Conservation (phyloP, 2,888 invertebrate species). For the Azorinus chamasolen region DNA sequence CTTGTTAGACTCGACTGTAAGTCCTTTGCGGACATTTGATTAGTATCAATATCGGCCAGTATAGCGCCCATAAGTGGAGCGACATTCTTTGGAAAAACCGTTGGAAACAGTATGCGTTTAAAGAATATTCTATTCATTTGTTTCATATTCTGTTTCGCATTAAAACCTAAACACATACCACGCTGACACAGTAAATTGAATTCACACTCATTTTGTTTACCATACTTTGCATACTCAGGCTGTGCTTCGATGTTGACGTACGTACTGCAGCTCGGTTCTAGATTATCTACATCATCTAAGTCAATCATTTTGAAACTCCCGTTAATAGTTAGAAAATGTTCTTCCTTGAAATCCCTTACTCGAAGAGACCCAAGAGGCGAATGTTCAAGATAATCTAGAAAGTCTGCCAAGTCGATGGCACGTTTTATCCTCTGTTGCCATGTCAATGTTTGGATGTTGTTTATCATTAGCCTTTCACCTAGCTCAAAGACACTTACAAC, state of each 20-base stretch:
- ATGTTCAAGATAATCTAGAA: conserved; percentile 79
- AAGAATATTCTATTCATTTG: conserved; percentile 78
- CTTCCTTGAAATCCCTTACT: conserved; percentile 83
- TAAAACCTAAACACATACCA: conserved; percentile 79
- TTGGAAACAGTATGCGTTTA: conserved; percentile 75
- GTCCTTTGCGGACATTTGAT: conserved; percentile 7
- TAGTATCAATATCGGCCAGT: conserved; percentile 46
- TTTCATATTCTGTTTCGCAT: conserved; percentile 80
- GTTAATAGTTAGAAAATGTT: conserved; percentile 80
- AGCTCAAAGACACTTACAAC: conserved; percentile 82
- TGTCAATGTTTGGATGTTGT: conserved; percentile 74
- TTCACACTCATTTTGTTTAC: conserved; percentile 62
- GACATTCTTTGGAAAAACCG: conserved; percentile 74
- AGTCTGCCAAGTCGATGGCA: conserved; percentile 78
- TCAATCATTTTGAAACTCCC: conserved; percentile 82
- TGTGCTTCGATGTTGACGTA: conserved; percentile 50
- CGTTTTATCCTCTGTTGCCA: conserved; percentile 75
- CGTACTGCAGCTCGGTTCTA: conserved; percentile 77
- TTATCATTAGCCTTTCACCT: conserved; percentile 76
- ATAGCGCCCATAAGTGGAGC: conserved; percentile 60
- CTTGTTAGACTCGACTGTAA: no score
- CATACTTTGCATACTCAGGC: conserved; percentile 20
- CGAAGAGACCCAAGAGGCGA: conserved; percentile 84
- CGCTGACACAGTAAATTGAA: conserved; percentile 70
- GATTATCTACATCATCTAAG: conserved; percentile 82